Percentiles rank a stretch among this genome's conserved stretches.
phyloP scores from a whole-genome alignment of 2,888 invertebrate species.

The Camptogramma bilineatum region DNA sequence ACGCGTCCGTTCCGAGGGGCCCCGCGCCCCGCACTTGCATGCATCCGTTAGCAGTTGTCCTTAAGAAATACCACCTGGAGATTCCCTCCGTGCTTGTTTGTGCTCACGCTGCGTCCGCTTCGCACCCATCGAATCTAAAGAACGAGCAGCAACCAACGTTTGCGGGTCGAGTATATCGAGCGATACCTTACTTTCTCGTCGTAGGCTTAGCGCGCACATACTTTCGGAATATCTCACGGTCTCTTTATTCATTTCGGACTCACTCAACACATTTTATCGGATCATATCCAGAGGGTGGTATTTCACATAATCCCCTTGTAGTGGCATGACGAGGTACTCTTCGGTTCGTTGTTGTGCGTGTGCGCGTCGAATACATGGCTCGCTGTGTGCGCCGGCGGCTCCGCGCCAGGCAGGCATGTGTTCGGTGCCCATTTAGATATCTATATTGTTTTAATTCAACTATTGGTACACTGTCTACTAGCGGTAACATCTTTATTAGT shows the following conservation, averaged over 20 bases:
- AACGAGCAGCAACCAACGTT: slow-evolving; percentile 72
- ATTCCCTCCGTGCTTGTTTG: slow-evolving; percentile 42
- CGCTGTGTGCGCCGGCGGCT: not conserved
- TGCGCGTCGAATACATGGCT: slow-evolving; percentile 56
- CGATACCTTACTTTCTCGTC: slow-evolving; percentile 20
- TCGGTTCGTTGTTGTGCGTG: slow-evolving; percentile 56
- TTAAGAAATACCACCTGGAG: slow-evolving; percentile 79
- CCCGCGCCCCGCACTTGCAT: slow-evolving; percentile 65
- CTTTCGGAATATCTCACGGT: slow-evolving; percentile 30
- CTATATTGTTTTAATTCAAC: slow-evolving; percentile 52
- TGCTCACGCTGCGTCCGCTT: slow-evolving; percentile 44
- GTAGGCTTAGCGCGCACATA: slow-evolving; percentile 32
- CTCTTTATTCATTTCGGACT: slow-evolving; percentile 30
- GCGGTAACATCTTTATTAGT: slow-evolving; percentile 69
- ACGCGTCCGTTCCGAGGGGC: slow-evolving; percentile 53
- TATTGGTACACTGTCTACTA: slow-evolving; percentile 67
- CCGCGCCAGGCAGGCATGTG: slow-evolving; percentile 33
- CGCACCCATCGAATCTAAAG: slow-evolving; percentile 38
- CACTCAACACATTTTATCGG: slow-evolving; percentile 13
- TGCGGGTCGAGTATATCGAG: slow-evolving; percentile 15
- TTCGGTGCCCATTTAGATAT: slow-evolving; percentile 43
- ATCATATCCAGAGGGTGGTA: slow-evolving; percentile 73
- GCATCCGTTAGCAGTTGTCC: slow-evolving; percentile 69
- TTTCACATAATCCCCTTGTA: slow-evolving; percentile 76
- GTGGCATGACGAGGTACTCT: slow-evolving; percentile 72